These are phyloP conservation scores for Hoplostethus mediterraneus DNA, from an alignment of 2,797 vertebrate species.

Conservation along the genomic window DNA sequence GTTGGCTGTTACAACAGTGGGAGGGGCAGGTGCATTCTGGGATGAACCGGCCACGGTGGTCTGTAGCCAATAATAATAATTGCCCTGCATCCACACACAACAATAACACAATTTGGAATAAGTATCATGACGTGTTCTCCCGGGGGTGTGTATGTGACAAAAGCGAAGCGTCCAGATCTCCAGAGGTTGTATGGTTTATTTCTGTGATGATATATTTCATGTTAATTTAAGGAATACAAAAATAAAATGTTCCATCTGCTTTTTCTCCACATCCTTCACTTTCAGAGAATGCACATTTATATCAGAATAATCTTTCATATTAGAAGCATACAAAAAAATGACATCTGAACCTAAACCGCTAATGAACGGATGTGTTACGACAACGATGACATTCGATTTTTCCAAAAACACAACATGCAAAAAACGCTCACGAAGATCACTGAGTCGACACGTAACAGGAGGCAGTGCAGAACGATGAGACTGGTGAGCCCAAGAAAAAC, in stretches of 20 bases:
- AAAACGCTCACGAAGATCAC: conserved; percentile 47
- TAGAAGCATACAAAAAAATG: conserved; percentile 48
- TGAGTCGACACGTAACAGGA: conserved; percentile 19
- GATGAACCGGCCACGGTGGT: conserved; percentile 1
- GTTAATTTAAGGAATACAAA: conserved; percentile 61
- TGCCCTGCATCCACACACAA: neutral
- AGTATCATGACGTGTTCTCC: no score
- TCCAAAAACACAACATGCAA: conserved; percentile 44
- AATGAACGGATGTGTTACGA: conserved; percentile 19
- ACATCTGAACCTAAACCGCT: neutral
- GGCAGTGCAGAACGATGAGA: conserved; percentile 1
- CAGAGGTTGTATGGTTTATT: conserved; percentile 67
- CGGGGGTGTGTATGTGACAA: neutral
- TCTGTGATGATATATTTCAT: conserved; percentile 43
- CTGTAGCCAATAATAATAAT: conserved; percentile 2
- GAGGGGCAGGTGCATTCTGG: conserved; percentile 39
- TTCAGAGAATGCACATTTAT: conserved; percentile 31
- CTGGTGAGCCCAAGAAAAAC: neutral
- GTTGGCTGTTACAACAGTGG: neutral
- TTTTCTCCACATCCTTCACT: conserved; percentile 32
- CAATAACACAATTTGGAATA: no score
- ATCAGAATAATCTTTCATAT: conserved; percentile 47
- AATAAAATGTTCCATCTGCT: conserved; percentile 57
- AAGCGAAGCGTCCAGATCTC: conserved; percentile 40
- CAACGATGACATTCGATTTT: conserved; percentile 20